Evolutionary conservation across 2,888 invertebrate genomes (phyloP).

Genomic region (Spodoptera littoralis): DNA sequence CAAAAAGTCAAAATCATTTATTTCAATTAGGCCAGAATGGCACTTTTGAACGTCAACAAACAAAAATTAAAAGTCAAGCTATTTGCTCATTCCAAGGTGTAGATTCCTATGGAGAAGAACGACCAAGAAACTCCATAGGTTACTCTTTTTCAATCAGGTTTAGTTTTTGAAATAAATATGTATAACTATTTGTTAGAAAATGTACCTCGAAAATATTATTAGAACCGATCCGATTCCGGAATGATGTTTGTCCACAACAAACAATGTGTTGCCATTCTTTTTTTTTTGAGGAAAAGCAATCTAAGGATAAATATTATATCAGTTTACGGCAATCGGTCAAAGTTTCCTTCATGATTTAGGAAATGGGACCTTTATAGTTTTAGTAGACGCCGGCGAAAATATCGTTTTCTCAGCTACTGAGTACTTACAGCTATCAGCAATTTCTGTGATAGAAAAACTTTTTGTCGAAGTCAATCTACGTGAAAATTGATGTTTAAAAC

Average conservation of each 20-base stretch:
- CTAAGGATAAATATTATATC: constrained; percentile 69
- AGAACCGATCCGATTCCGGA: constrained; percentile 60
- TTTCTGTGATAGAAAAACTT: constrained; percentile 54
- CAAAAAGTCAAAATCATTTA: too few species aligned
- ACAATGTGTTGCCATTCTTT: constrained; percentile 64
- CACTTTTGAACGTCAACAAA: too few species aligned
- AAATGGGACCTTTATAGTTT: constrained; percentile 61
- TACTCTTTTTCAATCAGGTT: too few species aligned
- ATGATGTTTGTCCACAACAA: constrained; percentile 65
- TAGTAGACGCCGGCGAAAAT: constrained; percentile 51
- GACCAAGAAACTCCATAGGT: too few species aligned
- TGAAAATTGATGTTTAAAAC: constrained; percentile 36
- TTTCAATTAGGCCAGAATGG: too few species aligned
- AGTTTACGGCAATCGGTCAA: constrained; percentile 66
- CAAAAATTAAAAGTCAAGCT: too few species aligned
- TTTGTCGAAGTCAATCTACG: constrained; percentile 40
- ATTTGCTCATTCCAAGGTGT: too few species aligned
- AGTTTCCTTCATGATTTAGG: constrained; percentile 63
- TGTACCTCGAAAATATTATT: constrained; percentile 55
- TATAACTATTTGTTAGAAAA: constrained; percentile 47
- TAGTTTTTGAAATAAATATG: constrained; percentile 5
- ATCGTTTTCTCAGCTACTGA: constrained; percentile 35
- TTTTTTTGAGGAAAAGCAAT: constrained; percentile 67
- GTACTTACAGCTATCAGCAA: constrained; percentile 45
- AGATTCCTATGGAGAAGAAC: too few species aligned